These are phyloP conservation scores for Perognathus longimembris DNA, from an alignment of 2,113 vertebrate species.

Conservation along the genomic window DNA sequence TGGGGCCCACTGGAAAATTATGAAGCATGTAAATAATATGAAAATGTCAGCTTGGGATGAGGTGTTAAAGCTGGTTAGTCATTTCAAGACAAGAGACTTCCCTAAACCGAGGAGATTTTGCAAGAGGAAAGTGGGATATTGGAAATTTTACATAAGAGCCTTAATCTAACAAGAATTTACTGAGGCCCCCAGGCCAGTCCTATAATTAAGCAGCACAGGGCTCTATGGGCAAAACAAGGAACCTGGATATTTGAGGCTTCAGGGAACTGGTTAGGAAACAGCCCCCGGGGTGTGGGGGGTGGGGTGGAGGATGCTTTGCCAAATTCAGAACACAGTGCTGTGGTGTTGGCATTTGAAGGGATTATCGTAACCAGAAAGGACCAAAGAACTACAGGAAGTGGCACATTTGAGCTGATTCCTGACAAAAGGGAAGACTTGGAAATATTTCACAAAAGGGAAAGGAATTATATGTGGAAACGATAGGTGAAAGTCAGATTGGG, in stretches of 20 bases:
- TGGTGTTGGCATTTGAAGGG: neutral
- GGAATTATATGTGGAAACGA: neutral
- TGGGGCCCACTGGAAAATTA: conserved; percentile 60
- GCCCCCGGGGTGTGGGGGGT: conserved; percentile 46
- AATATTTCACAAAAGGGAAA: neutral
- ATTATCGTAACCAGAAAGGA: neutral
- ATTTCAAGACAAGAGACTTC: conserved; percentile 52
- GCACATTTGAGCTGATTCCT: neutral
- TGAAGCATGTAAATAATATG: conserved; percentile 47
- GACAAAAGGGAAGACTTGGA: neutral
- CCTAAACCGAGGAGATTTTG: conserved; percentile 5
- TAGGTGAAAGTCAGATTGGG: neutral
- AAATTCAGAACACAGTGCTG: neutral
- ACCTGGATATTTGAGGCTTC: conserved; percentile 20
- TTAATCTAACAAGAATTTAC: conserved; percentile 64
- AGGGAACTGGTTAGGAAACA: conserved; percentile 55
- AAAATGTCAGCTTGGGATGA: conserved; percentile 58
- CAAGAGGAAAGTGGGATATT: neutral
- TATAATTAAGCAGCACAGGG: conserved; percentile 60
- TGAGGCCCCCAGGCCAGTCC: conserved; percentile 22
- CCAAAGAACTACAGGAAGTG: neutral
- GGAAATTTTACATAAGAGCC: conserved; percentile 62
- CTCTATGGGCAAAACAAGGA: conserved; percentile 39
- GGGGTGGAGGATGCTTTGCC: neutral
- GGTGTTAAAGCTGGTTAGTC: conserved; percentile 56